These are phyloP conservation scores for Kryptolebias marmoratus DNA, from an alignment of 2,113 vertebrate genomes.

Conservation along the genomic window DNA sequence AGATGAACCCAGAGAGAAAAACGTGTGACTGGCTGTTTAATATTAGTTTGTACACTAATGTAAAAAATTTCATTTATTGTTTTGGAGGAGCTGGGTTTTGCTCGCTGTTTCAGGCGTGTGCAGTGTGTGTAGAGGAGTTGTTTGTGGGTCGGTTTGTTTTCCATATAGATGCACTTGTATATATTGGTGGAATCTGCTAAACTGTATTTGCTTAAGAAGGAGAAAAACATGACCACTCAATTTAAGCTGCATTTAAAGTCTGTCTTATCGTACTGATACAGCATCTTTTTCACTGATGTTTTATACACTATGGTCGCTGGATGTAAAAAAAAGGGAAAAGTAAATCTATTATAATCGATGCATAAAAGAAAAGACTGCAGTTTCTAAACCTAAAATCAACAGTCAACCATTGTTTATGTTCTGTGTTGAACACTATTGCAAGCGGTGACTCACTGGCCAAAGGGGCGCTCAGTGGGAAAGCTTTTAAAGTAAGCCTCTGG, in stretches of 20 bases:
- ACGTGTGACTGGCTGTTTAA: neutral
- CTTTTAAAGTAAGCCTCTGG: constrained; percentile 25
- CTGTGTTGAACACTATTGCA: neutral
- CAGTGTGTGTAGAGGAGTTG: too few relatives aligned
- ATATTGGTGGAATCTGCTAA: too few relatives aligned
- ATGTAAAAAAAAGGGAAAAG: neutral
- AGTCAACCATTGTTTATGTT: neutral
- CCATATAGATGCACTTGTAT: neutral
- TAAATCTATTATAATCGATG: neutral
- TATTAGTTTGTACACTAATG: neutral
- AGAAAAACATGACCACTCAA: neutral
- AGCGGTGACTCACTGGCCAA: constrained; percentile 27
- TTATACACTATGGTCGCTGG: neutral
- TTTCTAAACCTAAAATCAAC: neutral
- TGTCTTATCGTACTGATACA: neutral
- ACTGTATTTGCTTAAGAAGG: neutral
- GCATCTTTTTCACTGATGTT: neutral
- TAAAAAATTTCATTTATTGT: neutral
- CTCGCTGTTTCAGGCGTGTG: neutral
- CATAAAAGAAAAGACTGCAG: neutral
- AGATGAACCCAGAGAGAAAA: neutral
- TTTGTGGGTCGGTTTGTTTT: neutral
- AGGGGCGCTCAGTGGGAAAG: constrained; percentile 9
- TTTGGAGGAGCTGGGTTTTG: too few relatives aligned
- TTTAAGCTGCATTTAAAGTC: neutral